These are phyloP conservation scores for Oceanodroma leucorhoa DNA, from an alignment of 2,797 vertebrate genomes.

Conservation along the genomic window DNA sequence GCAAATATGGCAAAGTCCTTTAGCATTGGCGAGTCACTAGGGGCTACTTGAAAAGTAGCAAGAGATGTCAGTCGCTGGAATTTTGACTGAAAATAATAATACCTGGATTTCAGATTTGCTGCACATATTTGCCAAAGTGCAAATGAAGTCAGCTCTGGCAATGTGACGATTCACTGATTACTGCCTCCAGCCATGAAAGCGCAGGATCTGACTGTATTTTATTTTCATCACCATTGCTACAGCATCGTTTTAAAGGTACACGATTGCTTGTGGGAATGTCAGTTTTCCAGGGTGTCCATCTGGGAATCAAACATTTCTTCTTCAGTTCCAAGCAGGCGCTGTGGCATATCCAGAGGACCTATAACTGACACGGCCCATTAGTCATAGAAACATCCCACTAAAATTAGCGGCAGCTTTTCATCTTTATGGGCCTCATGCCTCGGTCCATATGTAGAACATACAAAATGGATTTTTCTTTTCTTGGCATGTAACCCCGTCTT, in stretches of 20 bases:
- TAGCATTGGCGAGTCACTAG: constrained; percentile 9
- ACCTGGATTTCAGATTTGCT: constrained; percentile 58
- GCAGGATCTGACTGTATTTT: constrained; percentile 33
- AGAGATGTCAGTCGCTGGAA: constrained; percentile 32
- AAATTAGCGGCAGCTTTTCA: constrained; percentile 63
- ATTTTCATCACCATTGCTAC: constrained; percentile 50
- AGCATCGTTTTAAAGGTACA: constrained; percentile 8
- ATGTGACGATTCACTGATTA: constrained; percentile 16
- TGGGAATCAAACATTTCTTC: constrained; percentile 31
- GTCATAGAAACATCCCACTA: constrained; percentile 59
- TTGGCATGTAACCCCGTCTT: constrained; percentile 71
- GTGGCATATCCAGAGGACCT: constrained; percentile 42
- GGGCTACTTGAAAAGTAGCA: constrained; percentile 61
- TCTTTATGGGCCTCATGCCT: constrained; percentile 59
- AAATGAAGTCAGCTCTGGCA: constrained; percentile 67
- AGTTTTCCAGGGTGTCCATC: constrained; percentile 45
- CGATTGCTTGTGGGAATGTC: not conserved
- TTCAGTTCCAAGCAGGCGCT: constrained; percentile 23
- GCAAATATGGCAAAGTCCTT: constrained; percentile 48
- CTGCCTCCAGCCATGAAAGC: constrained; percentile 37
- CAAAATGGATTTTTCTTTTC: constrained; percentile 58
- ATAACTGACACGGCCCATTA: constrained; percentile 53
- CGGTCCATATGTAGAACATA: constrained; percentile 59
- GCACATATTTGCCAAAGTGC: constrained; percentile 48
- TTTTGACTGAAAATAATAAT: constrained; percentile 54